Conservation (phyloP, 1,140 invertebrate genomes). For the Nylanderia fulva region DNA sequence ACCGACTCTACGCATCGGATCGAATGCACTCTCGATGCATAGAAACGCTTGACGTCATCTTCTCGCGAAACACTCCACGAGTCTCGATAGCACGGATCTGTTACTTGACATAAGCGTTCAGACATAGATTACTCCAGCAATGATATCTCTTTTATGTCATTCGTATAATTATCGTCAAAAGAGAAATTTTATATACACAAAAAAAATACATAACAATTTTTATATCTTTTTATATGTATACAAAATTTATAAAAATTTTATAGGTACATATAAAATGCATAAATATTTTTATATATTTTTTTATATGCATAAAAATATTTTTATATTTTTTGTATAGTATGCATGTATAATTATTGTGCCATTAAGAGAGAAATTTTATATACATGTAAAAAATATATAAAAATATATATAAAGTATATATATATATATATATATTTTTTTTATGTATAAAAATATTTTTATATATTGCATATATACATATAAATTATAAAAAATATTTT, state of each 20-base stretch:
- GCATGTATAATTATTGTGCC: background rate
- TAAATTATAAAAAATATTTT: too few species aligned
- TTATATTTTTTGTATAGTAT: too few species aligned
- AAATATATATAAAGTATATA: too few species aligned
- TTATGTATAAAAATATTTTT: too few species aligned
- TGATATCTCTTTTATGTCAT: background rate
- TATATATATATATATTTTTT: background rate
- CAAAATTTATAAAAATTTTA: too few species aligned
- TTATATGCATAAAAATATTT: too few species aligned
- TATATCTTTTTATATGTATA: too few species aligned
- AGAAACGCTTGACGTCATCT: slow-evolving; percentile 7
- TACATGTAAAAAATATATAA: too few species aligned
- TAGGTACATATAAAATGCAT: too few species aligned
- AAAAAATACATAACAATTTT: too few species aligned
- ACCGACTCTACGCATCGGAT: background rate
- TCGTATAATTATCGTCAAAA: background rate
- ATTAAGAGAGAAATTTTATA: background rate
- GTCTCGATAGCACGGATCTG: background rate
- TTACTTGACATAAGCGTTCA: background rate
- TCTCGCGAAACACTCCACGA: background rate
- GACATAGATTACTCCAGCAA: background rate
- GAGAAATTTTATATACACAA: background rate
- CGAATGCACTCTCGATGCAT: background rate
- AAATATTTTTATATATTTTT: too few species aligned
- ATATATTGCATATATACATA: too few species aligned